A percentile compares a stretch with the other conserved stretches of the same genome.
Conservation (phyloP, 2,797 vertebrate genomes). For the Coregonus ussuriensis region DNA sequence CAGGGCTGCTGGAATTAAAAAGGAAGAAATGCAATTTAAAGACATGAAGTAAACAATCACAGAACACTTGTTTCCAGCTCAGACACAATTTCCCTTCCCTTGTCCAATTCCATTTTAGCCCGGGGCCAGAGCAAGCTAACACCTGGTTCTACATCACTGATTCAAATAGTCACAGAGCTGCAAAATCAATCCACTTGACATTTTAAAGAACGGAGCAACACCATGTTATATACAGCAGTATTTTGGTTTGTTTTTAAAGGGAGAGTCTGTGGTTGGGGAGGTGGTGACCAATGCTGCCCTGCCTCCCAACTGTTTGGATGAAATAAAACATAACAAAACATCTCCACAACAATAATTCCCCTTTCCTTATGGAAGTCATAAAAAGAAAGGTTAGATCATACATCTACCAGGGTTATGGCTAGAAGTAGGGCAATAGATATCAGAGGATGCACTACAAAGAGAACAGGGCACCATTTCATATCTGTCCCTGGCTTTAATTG, state of each 20-base stretch:
- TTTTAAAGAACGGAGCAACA: constrained; percentile 74
- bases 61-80: constrained; percentile 80
- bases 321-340: constrained; percentile 47
- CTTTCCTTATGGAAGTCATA: neutral
- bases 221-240: constrained; percentile 7
- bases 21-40: constrained; percentile 93
- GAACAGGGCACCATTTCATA: no score
- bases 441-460: no score
- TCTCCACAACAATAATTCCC: neutral
- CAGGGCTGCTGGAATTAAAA: constrained; percentile 82
- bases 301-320: constrained; percentile 73
- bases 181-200: constrained; percentile 86
- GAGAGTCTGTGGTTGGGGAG: constrained; percentile 64
- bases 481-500: no score
- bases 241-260: constrained; percentile 46
- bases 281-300: constrained; percentile 54
- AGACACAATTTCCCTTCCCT: constrained; percentile 85
- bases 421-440: neutral
- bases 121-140: constrained; percentile 77
- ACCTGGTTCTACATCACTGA: constrained; percentile 85
- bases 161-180: constrained; percentile 85
- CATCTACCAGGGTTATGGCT: neutral
- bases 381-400: neutral
- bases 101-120: constrained; percentile 85
- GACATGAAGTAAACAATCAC: constrained; percentile 87